Evolutionary conservation across 2,888 invertebrate species (phyloP).

Genomic region (Tenthredo livida): DNA sequence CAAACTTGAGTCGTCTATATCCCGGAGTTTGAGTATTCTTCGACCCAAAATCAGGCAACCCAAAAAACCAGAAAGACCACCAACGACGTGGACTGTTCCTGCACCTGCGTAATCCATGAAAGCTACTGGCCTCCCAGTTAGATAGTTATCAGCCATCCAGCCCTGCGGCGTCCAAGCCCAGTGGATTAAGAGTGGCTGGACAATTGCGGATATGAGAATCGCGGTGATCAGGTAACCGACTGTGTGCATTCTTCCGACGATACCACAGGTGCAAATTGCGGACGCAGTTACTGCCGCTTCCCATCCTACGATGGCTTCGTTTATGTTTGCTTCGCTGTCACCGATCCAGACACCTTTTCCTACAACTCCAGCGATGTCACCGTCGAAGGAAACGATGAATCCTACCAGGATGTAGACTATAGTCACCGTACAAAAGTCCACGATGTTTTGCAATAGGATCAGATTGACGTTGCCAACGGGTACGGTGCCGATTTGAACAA

Average conservation of each 20-base stretch:
- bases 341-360: conserved; percentile 69
- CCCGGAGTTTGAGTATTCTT: conserved; percentile 70
- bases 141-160: conserved; percentile 69
- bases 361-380: conserved; percentile 64
- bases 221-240: conserved; percentile 67
- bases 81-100: conserved; percentile 71
- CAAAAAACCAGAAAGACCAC: conserved; percentile 70
- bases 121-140: conserved; percentile 64
- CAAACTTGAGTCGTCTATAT: conserved; percentile 73
- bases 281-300: conserved; percentile 70
- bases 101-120: conserved; percentile 73
- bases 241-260: conserved; percentile 71
- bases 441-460: conserved; percentile 73
- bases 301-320: conserved; percentile 70
- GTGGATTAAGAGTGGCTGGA: conserved; percentile 73
- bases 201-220: conserved; percentile 66
- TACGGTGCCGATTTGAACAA: conserved; percentile 74
- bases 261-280: conserved; percentile 71
- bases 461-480: conserved; percentile 74
- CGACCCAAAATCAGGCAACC: conserved; percentile 72
- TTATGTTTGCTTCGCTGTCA: conserved; percentile 61
- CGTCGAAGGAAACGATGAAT: conserved; percentile 71
- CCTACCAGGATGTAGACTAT: conserved; percentile 71
- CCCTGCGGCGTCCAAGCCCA: conserved; percentile 74
- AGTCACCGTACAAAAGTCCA: conserved; percentile 71